A percentile compares a stretch with the other conserved stretches of the same genome.
Evolutionary conservation across 2,113 vertebrate genomes (phyloP).

Genomic region (Calidris pygmaea): DNA sequence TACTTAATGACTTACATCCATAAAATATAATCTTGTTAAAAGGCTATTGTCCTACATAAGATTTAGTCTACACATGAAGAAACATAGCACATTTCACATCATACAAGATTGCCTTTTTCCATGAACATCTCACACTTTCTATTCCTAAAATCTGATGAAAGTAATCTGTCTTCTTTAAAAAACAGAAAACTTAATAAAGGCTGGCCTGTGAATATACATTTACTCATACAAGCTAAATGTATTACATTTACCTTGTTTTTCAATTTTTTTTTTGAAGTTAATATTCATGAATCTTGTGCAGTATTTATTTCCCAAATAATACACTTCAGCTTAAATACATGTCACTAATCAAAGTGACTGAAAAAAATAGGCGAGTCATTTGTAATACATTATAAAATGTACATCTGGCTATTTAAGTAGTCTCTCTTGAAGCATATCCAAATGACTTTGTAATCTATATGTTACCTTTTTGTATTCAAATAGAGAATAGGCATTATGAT

Average conservation of each 20-base stretch:
- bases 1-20: background rate
- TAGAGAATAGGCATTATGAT: background rate
- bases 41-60: background rate
- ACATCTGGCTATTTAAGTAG: background rate
- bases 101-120: background rate
- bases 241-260: slow-evolving; percentile 38
- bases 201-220: background rate
- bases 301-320: slow-evolving; percentile 57
- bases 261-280: slow-evolving; percentile 28
- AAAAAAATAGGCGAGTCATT: slow-evolving; percentile 28
- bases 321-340: slow-evolving; percentile 20
- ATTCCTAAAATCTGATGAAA: slow-evolving; percentile 40
- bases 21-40: slow-evolving; percentile 30
- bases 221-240: slow-evolving; percentile 18
- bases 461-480: slow-evolving; percentile 7
- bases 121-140: background rate
- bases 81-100: slow-evolving; percentile 7
- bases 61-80: slow-evolving; percentile 25
- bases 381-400: slow-evolving; percentile 34
- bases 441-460: background rate
- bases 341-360: slow-evolving; percentile 31
- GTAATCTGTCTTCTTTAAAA: slow-evolving; percentile 56
- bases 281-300: slow-evolving; percentile 51
- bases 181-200: slow-evolving; percentile 15
- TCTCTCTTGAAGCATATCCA: background rate